These are phyloP conservation scores for Entomobrya proxima DNA, from an alignment of 2,888 invertebrate species.

Conservation along the genomic window DNA sequence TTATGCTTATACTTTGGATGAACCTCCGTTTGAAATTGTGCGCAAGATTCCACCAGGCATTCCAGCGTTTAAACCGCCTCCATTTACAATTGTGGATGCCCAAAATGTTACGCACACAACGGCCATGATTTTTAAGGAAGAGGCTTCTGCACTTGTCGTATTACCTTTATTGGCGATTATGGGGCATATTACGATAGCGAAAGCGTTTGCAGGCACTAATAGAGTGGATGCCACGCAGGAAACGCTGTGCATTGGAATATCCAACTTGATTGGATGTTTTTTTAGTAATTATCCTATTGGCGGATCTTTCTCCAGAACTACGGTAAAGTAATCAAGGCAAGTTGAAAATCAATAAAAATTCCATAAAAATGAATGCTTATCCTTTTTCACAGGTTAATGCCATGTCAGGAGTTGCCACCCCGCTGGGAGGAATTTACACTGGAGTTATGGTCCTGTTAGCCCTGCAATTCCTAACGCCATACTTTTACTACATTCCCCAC, in stretches of 20 bases:
- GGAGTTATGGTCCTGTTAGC: conserved; percentile 89
- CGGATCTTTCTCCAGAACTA: conserved; percentile 77
- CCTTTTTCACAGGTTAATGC: too few species aligned
- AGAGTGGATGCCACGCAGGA: conserved; percentile 70
- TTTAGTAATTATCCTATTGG: conserved; percentile 77
- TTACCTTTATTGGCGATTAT: conserved; percentile 69
- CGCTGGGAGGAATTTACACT: conserved; percentile 85
- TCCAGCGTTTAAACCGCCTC: conserved; percentile 66
- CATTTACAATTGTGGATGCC: conserved; percentile 60
- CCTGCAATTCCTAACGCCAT: conserved; percentile 88
- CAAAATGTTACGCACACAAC: conserved; percentile 65
- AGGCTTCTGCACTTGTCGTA: conserved; percentile 71
- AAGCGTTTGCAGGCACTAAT: conserved; percentile 65
- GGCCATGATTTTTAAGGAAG: conserved; percentile 67
- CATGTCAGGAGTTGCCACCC: conserved; percentile 78
- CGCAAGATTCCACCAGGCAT: conserved; percentile 69
- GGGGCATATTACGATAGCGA: conserved; percentile 70
- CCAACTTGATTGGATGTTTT: conserved; percentile 79
- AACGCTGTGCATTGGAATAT: conserved; percentile 76
- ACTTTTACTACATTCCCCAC: conserved; percentile 91
- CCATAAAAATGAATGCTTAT: too few species aligned
- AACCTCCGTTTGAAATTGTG: conserved; percentile 68
- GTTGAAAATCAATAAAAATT: too few species aligned
- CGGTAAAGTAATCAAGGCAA: too few species aligned
- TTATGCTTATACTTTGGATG: conserved; percentile 55